Conservation (phyloP, 1,140 invertebrate species). For the Sycobia sp. region DNA sequence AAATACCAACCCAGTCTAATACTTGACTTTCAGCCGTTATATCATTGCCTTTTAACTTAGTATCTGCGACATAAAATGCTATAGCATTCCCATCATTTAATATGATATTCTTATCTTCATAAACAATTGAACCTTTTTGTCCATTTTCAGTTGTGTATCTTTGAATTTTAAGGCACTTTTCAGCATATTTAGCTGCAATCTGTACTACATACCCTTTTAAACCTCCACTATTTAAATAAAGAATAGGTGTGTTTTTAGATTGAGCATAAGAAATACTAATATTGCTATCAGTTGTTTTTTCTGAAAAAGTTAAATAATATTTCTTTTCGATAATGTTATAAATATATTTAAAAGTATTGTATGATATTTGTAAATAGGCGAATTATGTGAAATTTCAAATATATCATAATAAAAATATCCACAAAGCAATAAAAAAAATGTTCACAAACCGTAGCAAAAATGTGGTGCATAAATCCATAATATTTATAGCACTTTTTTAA, state of each 20-base stretch:
- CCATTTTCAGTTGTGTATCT: slow-evolving; percentile 26
- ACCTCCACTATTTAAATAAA: slow-evolving; percentile 60
- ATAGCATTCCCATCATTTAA: slow-evolving; percentile 72
- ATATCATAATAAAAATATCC: too few relatives aligned
- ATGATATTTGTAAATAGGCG: neutral
- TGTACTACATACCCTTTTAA: slow-evolving; percentile 61
- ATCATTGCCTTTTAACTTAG: slow-evolving; percentile 61
- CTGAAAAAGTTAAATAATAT: slow-evolving; percentile 19
- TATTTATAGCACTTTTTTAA: too few relatives aligned
- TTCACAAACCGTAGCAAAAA: too few relatives aligned
- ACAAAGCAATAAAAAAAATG: too few relatives aligned
- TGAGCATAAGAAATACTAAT: neutral
- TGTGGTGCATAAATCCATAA: too few relatives aligned
- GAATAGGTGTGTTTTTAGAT: slow-evolving; percentile 36
- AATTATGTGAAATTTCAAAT: neutral
- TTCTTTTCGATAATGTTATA: slow-evolving; percentile 1
- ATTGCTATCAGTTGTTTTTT: slow-evolving; percentile 5
- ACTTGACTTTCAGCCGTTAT: slow-evolving; percentile 64
- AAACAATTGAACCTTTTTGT: slow-evolving; percentile 27
- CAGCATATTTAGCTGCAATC: slow-evolving; percentile 63
- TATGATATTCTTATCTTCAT: slow-evolving; percentile 57
- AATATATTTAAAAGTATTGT: neutral
- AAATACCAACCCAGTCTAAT: slow-evolving; percentile 73
- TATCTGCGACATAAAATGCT: slow-evolving; percentile 68
- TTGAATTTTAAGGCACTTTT: slow-evolving; percentile 47